phyloP scores from a whole-genome alignment of 2,888 invertebrate species.

The Megastigmus dorsalis region DNA sequence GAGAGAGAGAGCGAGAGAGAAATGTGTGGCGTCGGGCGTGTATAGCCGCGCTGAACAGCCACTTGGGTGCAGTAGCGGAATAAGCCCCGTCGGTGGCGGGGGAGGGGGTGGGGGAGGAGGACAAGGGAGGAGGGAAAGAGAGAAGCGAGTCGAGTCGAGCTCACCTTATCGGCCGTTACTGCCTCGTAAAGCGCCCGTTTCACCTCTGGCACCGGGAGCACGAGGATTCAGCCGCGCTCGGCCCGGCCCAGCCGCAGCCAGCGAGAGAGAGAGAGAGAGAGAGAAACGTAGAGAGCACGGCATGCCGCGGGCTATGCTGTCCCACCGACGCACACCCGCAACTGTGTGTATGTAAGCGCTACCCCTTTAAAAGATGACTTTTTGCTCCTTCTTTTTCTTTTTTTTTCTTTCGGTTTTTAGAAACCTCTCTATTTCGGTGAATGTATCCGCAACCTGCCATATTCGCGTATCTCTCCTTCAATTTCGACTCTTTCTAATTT shows the following conservation, averaged over 20 bases:
- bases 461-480: neutral
- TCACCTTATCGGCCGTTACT: conserved; percentile 75
- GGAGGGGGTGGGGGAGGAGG: neutral
- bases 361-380: neutral
- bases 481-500: conserved; percentile 12
- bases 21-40: conserved; percentile 26
- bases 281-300: conserved; percentile 9
- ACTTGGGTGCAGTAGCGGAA: conserved; percentile 73
- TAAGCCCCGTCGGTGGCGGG: conserved; percentile 68
- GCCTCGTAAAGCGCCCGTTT: conserved; percentile 73
- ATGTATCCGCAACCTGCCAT: neutral
- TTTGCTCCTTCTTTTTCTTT: conserved; percentile 8
- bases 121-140: neutral
- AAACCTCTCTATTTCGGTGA: conserved; percentile 40
- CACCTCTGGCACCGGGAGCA: conserved; percentile 55
- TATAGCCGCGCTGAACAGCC: conserved; percentile 66
- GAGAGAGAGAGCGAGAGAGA: conserved; percentile 51
- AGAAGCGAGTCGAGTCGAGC: conserved; percentile 51
- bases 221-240: conserved; percentile 20
- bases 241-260: neutral
- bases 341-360: neutral
- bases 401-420: neutral
- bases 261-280: neutral
- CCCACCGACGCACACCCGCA: neutral
- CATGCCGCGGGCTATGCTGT: conserved; percentile 1